A percentile compares a stretch with the other conserved stretches of the same genome.
Conservation (phyloP, 1,140 invertebrate genomes). For the Bicyclus anynana region DNA sequence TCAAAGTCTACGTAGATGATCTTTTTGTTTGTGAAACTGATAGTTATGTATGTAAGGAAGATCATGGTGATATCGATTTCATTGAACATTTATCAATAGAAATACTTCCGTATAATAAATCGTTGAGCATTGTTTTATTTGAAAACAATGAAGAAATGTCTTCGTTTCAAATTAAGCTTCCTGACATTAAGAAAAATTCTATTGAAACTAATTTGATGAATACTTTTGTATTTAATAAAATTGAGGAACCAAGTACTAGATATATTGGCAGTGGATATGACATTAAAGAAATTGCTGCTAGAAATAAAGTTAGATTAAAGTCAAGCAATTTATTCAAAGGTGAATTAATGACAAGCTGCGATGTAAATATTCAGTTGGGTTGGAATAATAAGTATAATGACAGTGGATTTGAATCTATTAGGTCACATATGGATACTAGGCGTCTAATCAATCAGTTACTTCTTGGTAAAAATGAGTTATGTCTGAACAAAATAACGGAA, state of each 20-base stretch:
- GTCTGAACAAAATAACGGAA: conserved; percentile 34
- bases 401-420: conserved; percentile 37
- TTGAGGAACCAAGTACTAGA: conserved; percentile 39
- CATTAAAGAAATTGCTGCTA: conserved; percentile 53
- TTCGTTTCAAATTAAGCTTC: conserved; percentile 31
- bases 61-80: conserved; percentile 34
- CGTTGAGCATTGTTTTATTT: conserved; percentile 41
- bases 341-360: conserved; percentile 43
- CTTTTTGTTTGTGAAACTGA: conserved; percentile 63
- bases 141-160: conserved; percentile 51
- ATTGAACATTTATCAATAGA: conserved; percentile 54
- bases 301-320: conserved; percentile 55
- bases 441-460: conserved; percentile 42
- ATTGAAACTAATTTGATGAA: conserved; percentile 23
- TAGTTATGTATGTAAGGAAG: conserved; percentile 26
- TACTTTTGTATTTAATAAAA: conserved; percentile 35
- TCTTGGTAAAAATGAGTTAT: conserved; percentile 41
- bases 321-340: conserved; percentile 55
- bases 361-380: conserved; percentile 44
- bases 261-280: conserved; percentile 47
- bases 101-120: conserved; percentile 51
- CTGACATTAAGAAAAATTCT: conserved; percentile 36
- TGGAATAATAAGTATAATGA: conserved; percentile 52
- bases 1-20: conserved; percentile 57
- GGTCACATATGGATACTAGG: conserved; percentile 35